Base-by-base conservation (phyloP, 2,888 invertebrate genomes). In the Ochropleura plecta region DNA sequence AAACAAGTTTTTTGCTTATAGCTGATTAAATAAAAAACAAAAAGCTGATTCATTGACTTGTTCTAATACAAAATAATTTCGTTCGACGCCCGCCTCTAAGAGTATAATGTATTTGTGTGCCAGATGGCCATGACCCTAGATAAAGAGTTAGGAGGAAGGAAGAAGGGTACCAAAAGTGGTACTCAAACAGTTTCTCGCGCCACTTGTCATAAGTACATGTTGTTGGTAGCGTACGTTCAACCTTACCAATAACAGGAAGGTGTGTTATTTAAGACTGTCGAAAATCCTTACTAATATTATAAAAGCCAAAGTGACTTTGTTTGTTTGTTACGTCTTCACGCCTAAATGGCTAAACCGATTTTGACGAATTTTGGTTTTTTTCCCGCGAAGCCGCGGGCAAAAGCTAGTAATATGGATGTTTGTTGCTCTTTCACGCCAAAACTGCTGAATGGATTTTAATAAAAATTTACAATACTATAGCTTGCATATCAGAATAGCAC, bases 71-170 rank as follows among this genome's bases (percentile, higher is more conserved):
- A 48, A 69, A n/a, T 14, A 8, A n/a, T 8, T 59, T 40, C 5
- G 1, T 0, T 57, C 14, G 46, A 44, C 14, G 12, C 30, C 40
- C 16, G 9, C 8, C 3, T 57, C 30, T 3, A 30, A 30, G 30
- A 7, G 6, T 5, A 12, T 12, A 8, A 20, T 20, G 9, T 59
- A 59, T 40, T 8, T 44, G n/a, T 44, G 44, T n/a, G 44, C 4
- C 18, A 48, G 12, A 42, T 18, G 57, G n/a, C 64, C 57, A 7
- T 65, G 64, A 75, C 46, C 57, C 44, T 75, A 75, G 44, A 59
- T 75, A 48, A 42, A 53, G 40, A 53, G 40, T 49, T 75, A 20
- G 57, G 40, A 49, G 75, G 64, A 64, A 63, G 75, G 76, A 65
- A 57, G 49, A 64, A 59, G 53, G 75, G 40, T 55, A 46, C 18